phyloP scores from a whole-genome alignment of 2,113 vertebrate genomes.

The Amia ocellicauda region DNA sequence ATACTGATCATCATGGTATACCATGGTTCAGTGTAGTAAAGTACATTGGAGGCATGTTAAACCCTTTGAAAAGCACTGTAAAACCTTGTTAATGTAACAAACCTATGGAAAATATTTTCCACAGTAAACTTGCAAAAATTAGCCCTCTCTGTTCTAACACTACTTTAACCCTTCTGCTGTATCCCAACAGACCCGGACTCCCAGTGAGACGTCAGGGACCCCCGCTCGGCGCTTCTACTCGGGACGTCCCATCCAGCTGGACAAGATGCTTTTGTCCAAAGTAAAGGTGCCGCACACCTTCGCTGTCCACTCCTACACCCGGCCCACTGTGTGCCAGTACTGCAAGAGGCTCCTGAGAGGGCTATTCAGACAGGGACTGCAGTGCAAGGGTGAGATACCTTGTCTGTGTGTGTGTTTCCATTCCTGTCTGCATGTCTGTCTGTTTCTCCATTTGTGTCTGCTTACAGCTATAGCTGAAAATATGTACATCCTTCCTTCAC shows the following conservation, averaged over 20 bases:
- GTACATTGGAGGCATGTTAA: too few species aligned
- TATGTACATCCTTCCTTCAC: too few species aligned
- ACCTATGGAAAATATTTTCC: too few species aligned
- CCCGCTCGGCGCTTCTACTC: slow-evolving; percentile 75
- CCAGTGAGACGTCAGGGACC: slow-evolving; percentile 59
- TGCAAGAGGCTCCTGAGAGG: slow-evolving; percentile 86
- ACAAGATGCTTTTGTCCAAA: slow-evolving; percentile 83
- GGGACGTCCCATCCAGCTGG: slow-evolving; percentile 79
- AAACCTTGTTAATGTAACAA: too few species aligned
- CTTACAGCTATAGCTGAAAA: too few species aligned
- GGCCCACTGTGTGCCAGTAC: slow-evolving; percentile 85
- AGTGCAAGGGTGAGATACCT: slow-evolving; percentile 77
- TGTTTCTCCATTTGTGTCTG: not conserved
- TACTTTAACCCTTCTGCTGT: too few species aligned
- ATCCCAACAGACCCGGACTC: slow-evolving; percentile 50
- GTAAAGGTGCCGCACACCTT: slow-evolving; percentile 90
- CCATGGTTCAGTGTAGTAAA: too few species aligned
- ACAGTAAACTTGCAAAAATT: too few species aligned
- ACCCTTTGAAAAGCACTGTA: too few species aligned
- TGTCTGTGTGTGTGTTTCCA: too few species aligned
- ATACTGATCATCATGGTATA: too few species aligned
- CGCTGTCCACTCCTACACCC: slow-evolving; percentile 82
- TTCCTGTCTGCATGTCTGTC: not conserved
- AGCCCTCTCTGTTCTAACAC: too few species aligned
- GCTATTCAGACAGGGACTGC: slow-evolving; percentile 83